These are phyloP conservation scores for Andrena trimmerana DNA, from an alignment of 2,888 invertebrate species.

Conservation along the genomic window DNA sequence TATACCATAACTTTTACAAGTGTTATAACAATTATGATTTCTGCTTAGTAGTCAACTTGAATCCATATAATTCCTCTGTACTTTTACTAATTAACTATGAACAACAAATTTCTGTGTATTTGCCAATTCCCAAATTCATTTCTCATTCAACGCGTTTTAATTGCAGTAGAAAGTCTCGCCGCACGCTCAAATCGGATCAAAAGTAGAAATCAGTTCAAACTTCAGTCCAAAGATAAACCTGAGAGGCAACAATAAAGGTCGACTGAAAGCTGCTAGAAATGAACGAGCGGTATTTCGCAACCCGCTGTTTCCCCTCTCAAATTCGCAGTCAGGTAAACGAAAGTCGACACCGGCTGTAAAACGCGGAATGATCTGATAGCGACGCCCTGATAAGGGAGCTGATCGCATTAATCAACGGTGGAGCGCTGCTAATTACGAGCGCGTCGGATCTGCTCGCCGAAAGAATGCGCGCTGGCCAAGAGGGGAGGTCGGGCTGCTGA, in stretches of 20 bases:
- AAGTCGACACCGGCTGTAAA: background rate
- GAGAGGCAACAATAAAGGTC: background rate
- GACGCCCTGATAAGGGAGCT: background rate
- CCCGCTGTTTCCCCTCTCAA: background rate
- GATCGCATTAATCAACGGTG: background rate
- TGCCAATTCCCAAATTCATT: no score
- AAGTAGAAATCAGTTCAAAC: background rate
- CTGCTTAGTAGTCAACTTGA: no score
- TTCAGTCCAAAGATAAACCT: background rate
- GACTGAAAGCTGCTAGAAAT: background rate
- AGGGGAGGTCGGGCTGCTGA: background rate
- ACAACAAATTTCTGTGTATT: no score
- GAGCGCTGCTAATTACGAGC: background rate
- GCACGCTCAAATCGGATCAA: background rate
- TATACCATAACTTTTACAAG: no score
- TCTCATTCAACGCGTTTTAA: no score
- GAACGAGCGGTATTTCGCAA: background rate
- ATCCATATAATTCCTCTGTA: no score
- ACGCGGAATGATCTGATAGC: background rate
- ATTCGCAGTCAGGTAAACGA: background rate
- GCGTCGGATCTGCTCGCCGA: background rate
- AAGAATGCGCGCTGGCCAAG: background rate
- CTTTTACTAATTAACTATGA: no score
- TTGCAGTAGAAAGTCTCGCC: no score
- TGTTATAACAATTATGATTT: no score